Evolutionary conservation across 2,113 vertebrate species (phyloP), one percentile per base, ranked within the genome.

Genomic region (Engystomops pustulosus): DNA sequence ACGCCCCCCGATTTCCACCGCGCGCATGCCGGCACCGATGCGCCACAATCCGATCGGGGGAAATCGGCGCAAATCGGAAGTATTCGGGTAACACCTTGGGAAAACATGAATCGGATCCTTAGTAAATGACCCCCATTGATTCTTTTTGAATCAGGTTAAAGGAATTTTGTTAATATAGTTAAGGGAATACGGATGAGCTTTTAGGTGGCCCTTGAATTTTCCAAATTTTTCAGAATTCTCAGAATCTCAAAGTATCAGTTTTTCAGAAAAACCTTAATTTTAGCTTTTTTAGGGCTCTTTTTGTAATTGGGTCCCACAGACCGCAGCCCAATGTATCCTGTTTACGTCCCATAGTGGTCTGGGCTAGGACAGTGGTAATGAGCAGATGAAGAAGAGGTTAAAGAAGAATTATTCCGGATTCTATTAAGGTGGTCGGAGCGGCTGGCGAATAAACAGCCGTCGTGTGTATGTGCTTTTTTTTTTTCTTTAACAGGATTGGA

Each of bases 401-500:
- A 77, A 77, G 49, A 38, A 5, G 32, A 55, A 55, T 77, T 20
- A 36, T 77, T 77, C 74, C 70, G 2, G 74, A 77, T 77, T 77
- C 49, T 58, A 77, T 77, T 77, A 77, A 55, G 74, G 51, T 77
- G 49, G 30, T 70, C 17, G 7, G 49, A 53, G 67, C 25, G 67
- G 18, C 47, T 70, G 79, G 65, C 25, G 68, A 69, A 71, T 81
- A 81, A 81, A 71, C 45, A 53, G 79, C 68, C 67, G 47, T 38
- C 51, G 49, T 81, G 62, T 49, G 53, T 38, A 27, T 10, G 36
- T 12, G 36, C 32, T 4, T 4, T 4, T 80, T 55, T 68, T 60
- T 68, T 77, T 72, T 65, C 23, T 70, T 71, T 55, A 55, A 71
- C n/a, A 23, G 70, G 70, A 83, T 83, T 75, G 55, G 71, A 83